phyloP scores from a whole-genome alignment of 2,888 invertebrate genomes.

The Rutpela maculata region DNA sequence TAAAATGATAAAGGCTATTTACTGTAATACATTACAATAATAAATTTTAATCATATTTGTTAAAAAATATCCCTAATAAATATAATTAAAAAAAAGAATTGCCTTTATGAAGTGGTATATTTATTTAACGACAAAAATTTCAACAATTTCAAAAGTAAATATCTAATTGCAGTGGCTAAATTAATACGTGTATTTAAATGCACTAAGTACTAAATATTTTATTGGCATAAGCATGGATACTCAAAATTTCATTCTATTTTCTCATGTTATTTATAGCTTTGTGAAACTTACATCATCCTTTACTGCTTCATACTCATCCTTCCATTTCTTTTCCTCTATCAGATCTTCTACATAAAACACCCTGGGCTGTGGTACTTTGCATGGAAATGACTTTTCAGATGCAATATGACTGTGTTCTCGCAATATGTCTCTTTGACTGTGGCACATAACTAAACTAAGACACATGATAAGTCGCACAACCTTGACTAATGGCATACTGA shows the following conservation, averaged over 20 bases:
- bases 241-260: neutral
- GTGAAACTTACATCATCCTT: neutral
- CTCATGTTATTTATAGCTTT: neutral
- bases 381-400: conserved; percentile 14
- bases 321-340: neutral
- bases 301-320: neutral
- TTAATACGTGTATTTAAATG: neutral
- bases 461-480: neutral
- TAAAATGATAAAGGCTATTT: neutral
- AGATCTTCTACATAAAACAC: conserved; percentile 23
- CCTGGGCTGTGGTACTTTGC: conserved; percentile 12
- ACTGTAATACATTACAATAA: neutral
- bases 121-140: no score
- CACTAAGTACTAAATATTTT: neutral
- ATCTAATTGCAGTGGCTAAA: no score
- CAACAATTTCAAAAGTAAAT: no score
- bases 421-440: neutral
- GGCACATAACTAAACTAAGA: neutral
- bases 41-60: no score
- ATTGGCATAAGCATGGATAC: neutral
- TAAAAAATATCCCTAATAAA: no score
- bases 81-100: no score
- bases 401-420: no score
- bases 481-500: neutral
- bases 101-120: no score